Evolutionary conservation across 2,113 vertebrate genomes (phyloP), one percentile per base, ranked within the genome.

Genomic region (Sander lucioperca): DNA sequence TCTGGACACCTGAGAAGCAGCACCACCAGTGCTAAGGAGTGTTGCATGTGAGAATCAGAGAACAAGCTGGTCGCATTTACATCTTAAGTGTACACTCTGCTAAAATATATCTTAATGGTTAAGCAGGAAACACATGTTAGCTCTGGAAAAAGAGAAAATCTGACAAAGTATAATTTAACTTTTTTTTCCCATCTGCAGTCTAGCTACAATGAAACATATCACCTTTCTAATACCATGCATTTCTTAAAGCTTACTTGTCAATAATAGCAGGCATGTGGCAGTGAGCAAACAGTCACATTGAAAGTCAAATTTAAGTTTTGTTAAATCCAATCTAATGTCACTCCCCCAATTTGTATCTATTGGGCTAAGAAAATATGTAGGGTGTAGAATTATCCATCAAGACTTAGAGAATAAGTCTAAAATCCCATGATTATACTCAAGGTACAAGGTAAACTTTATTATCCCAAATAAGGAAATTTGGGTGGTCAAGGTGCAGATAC

Each of bases 1-100:
- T 90, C 56, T 63, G n/a, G 89, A 85, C 53, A 88, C 76, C 67
- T 53, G 87, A 90, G 79, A 84, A 51, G 71, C 73, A 71, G 65
- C 12, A 16, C 61, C 6, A 13, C 19, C 19, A n/a, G 21, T 18
- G 13, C 61, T 21, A 54, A 74, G 48, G 62, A 27, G 45, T n/a
- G 0, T 3, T 33, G 25, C 43, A 36, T 65, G 72, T 70, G 68
- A 45, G 53, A 84, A 72, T 64, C 30, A 11, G 58, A 43, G 69
- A 82, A 85, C 73, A 72, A 69, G 66, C 30, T 30, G 56, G 5
- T 1, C 27, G 36, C 33, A 62, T 67, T 64, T 27, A 4, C 50
- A 73, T 25, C 56, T 72, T 45, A 36, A 12, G 53, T 39, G 45
- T 16, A 12, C 25, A 18, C 6, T 21, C 15, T 50, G 33, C 23